phyloP scores from a whole-genome alignment of 2,113 vertebrate species.

The Thunnus thynnus region DNA sequence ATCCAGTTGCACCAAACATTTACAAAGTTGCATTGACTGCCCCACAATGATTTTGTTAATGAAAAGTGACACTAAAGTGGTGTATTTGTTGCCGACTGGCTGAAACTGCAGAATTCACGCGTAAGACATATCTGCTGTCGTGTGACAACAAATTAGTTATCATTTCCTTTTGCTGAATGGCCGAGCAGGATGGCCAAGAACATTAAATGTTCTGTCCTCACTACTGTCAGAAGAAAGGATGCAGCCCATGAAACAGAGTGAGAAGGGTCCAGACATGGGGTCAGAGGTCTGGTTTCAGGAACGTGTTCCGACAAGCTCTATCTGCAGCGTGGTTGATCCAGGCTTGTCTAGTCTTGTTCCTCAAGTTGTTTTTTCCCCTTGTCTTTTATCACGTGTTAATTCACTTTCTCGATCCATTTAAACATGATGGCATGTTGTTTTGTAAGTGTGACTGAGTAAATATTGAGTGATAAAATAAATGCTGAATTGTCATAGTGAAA shows the following conservation, averaged over 20 bases:
- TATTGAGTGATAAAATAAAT: no score
- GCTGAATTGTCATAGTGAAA: no score
- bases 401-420: no score
- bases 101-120: conserved; percentile 10
- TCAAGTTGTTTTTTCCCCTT: no score
- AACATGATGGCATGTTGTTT: background rate
- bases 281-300: background rate
- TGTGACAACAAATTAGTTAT: conserved; percentile 36
- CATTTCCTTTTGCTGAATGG: background rate
- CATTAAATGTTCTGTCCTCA: background rate
- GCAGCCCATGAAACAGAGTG: background rate
- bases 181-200: background rate
- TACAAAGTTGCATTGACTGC: conserved; percentile 7
- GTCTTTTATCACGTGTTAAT: background rate
- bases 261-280: background rate
- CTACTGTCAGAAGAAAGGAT: background rate
- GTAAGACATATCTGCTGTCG: background rate
- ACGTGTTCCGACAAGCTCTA: background rate
- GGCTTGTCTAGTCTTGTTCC: background rate
- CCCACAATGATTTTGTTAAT: background rate
- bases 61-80: background rate
- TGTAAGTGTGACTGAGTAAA: no score
- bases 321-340: background rate
- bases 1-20: background rate
- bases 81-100: conserved; percentile 6